These are phyloP conservation scores for Neuroterus valhalla DNA, from an alignment of 1,140 invertebrate genomes.

Conservation along the genomic window DNA sequence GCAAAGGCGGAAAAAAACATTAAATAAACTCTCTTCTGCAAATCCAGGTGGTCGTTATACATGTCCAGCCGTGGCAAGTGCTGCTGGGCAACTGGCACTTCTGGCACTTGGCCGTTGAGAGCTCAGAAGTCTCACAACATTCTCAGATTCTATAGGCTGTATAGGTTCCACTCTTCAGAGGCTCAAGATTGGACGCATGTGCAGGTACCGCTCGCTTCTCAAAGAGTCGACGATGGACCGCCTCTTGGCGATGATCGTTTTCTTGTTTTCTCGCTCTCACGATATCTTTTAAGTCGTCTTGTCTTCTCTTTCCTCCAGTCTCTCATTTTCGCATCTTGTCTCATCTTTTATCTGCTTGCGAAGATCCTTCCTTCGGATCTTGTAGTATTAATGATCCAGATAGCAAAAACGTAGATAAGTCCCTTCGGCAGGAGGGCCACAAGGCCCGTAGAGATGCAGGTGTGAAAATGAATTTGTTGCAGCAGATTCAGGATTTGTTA, in stretches of 20 bases:
- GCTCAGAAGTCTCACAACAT: conserved; percentile 36
- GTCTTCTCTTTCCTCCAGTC: conserved; percentile 30
- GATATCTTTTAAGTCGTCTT: conserved; percentile 31
- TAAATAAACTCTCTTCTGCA: neutral
- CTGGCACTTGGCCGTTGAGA: conserved; percentile 47
- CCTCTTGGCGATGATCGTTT: conserved; percentile 11
- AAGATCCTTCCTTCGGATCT: neutral
- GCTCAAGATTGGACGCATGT: neutral
- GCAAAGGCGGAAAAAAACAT: conserved; percentile 14
- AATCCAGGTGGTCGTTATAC: conserved; percentile 9
- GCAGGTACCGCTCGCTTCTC: conserved; percentile 10
- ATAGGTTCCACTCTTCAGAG: neutral
- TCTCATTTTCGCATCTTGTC: neutral
- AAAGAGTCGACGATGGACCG: conserved; percentile 12
- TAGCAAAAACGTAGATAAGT: conserved; percentile 9
- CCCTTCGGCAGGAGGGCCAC: conserved; percentile 1
- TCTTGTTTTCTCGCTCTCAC: conserved; percentile 13
- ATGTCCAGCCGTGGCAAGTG: conserved; percentile 62
- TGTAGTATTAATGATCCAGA: conserved; percentile 8
- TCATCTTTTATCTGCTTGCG: neutral
- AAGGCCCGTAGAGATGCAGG: conserved; percentile 17
- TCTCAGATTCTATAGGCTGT: conserved; percentile 1
- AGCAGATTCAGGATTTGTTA: neutral
- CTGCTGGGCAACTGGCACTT: conserved; percentile 64
- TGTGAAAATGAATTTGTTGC: conserved; percentile 22